Conservation (phyloP, 2,888 invertebrate genomes). For the Acanthacorydalis orientalis region DNA sequence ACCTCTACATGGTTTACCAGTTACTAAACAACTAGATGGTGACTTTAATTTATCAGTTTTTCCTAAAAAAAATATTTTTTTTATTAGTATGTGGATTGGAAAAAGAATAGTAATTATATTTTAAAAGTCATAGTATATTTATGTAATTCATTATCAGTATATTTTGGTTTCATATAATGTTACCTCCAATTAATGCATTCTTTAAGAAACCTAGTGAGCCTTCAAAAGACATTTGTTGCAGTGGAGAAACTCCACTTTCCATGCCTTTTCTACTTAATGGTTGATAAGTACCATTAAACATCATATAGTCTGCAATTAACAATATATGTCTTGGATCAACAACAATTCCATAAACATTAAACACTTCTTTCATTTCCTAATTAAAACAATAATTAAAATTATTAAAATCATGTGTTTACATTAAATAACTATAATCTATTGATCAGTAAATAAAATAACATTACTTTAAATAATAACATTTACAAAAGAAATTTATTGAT, state of each 20-base stretch:
- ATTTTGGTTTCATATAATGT: conserved; percentile 10
- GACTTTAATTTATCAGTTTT: conserved; percentile 55
- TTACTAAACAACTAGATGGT: conserved; percentile 74
- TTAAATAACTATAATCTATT: too few species aligned
- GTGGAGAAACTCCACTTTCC: conserved; percentile 75
- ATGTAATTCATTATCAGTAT: too few species aligned
- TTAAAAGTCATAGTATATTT: too few species aligned
- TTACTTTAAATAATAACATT: too few species aligned
- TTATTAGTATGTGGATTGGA: background rate
- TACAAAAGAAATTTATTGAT: too few species aligned
- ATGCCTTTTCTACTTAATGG: conserved; percentile 86
- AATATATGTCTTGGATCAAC: conserved; percentile 89
- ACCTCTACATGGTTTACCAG: conserved; percentile 63
- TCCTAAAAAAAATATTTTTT: conserved; percentile 29
- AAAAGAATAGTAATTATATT: background rate
- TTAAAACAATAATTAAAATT: conserved; percentile 5
- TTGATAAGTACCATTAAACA: conserved; percentile 74
- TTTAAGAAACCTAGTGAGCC: conserved; percentile 75
- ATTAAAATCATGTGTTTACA: too few species aligned
- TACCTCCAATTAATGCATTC: conserved; percentile 51
- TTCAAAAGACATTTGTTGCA: conserved; percentile 98
- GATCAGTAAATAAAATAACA: too few species aligned
- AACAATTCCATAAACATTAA: conserved; percentile 90
- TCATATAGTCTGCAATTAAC: conserved; percentile 96
- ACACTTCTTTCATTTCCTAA: conserved; percentile 88